Evolutionary conservation across 1,140 invertebrate genomes (phyloP).

Genomic region (Conus betulinus): DNA sequence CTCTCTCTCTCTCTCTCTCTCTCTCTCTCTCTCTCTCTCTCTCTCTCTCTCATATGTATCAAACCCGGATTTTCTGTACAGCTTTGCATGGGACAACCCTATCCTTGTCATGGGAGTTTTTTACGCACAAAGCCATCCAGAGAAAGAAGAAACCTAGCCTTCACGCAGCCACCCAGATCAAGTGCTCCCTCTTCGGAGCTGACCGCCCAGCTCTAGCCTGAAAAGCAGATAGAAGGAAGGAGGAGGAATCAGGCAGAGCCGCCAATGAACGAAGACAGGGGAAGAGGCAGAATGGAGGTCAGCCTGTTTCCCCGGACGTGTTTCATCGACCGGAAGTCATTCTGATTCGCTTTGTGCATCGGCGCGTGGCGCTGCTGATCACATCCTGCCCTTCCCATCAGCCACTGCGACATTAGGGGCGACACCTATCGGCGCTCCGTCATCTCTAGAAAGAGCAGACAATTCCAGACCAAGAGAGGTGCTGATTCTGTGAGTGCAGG

Average conservation of each 20-base stretch:
- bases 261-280: constrained; percentile 9
- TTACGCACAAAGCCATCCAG: too few species aligned
- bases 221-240: neutral
- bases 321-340: constrained; percentile 31
- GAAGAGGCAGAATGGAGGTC: constrained; percentile 12
- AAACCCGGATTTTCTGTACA: too few species aligned
- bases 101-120: too few species aligned
- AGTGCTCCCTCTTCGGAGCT: too few species aligned
- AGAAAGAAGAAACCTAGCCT: too few species aligned
- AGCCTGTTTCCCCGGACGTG: constrained; percentile 27
- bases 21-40: too few species aligned
- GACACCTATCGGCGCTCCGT: constrained; percentile 23
- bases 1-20: too few species aligned
- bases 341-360: constrained; percentile 33
- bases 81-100: too few species aligned
- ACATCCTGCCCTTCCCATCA: neutral
- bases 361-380: constrained; percentile 13
- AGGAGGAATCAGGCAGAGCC: neutral
- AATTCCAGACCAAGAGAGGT: neutral
- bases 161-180: too few species aligned
- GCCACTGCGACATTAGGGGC: constrained; percentile 9
- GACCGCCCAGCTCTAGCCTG: too few species aligned
- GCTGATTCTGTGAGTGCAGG: too few species aligned
- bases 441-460: constrained; percentile 8
- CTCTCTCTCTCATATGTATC: too few species aligned